These are phyloP conservation scores for Aleiodes alternator DNA, from an alignment of 2,888 invertebrate species.

Conservation along the genomic window DNA sequence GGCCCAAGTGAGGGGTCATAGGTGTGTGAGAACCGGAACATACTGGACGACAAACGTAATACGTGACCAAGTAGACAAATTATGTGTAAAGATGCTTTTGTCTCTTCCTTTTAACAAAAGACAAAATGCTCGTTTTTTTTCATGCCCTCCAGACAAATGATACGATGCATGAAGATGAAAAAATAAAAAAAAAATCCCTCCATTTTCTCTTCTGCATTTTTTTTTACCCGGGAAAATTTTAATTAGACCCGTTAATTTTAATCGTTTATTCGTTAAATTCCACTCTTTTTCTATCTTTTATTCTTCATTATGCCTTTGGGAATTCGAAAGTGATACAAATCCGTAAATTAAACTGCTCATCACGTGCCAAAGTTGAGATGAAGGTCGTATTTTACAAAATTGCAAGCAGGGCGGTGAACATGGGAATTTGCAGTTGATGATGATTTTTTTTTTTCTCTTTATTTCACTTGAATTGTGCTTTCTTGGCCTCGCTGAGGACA, in stretches of 20 bases:
- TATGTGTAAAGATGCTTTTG: constrained; percentile 53
- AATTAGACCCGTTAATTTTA: not conserved
- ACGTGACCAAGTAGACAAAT: constrained; percentile 69
- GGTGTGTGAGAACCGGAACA: constrained; percentile 73
- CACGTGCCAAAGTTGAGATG: constrained; percentile 65
- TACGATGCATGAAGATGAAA: not conserved
- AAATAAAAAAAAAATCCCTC: not conserved
- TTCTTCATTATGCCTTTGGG: not conserved
- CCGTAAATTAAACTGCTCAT: constrained; percentile 70
- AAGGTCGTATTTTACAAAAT: constrained; percentile 52
- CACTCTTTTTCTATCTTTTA: not conserved
- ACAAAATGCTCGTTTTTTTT: constrained; percentile 35
- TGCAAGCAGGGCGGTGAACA: constrained; percentile 51
- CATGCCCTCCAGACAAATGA: not conserved
- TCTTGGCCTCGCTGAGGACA: constrained; percentile 72
- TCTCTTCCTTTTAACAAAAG: constrained; percentile 39
- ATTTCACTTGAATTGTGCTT: constrained; percentile 57
- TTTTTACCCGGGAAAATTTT: not conserved
- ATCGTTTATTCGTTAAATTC: not conserved
- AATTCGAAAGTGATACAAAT: constrained; percentile 52
- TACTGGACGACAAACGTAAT: constrained; percentile 56
- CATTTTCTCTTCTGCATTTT: constrained; percentile 16
- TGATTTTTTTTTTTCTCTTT: constrained; percentile 3
- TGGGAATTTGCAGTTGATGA: constrained; percentile 64
- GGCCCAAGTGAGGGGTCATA: constrained; percentile 65